Base-by-base conservation (phyloP, 2,797 vertebrate species). In the Girardinus metallicus region DNA sequence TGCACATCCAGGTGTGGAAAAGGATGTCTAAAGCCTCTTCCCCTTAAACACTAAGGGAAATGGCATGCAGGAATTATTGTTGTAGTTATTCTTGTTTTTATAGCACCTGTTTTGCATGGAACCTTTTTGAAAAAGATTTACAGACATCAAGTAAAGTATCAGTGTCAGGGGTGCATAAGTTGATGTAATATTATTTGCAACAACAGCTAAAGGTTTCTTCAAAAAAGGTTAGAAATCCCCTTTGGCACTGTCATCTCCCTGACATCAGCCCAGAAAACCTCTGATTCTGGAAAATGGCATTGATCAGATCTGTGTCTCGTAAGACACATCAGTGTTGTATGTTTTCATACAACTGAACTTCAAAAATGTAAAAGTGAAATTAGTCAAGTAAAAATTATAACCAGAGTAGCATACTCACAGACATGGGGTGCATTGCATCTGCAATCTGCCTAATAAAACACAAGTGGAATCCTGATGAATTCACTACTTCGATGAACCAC, bases 401-500 rank as follows among this genome's bases (percentile, higher is more conserved):
- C 26, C 26, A 44, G 26, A 44, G 41, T 2, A 70, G 39, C 39
- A 46, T 26, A 8, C 18, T 36, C 43, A 34, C 44, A 66, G 44
- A 76, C 12, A n/a, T 74, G 23, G 23, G 73, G 75, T 72, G 15
- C 15, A 26, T 71, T 16, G 15, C 47, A 71, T 60, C 9, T 73
- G 18, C 29, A 21, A 82, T 83, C 49, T 49, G 18, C 34, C 66
- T 18, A 72, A n/a, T 2, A 41, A 29, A 15, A 5, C n/a, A 39
- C 18, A 43, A 9, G 15, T 6, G 21, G 18, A 39, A 12, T 7
- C 26, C 26, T 55, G 26, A 55, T 51, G 5, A 5, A 76, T 77
- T 70, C 11, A 47, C 4, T 78, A 81, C 73, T 75, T 83, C 60
- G 74, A 46, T 64, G 43, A 77, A 46, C 6, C 51, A 11, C 0